phyloP scores from a whole-genome alignment of 1,140 invertebrate genomes.

The Pseudomyrmex gracilis region DNA sequence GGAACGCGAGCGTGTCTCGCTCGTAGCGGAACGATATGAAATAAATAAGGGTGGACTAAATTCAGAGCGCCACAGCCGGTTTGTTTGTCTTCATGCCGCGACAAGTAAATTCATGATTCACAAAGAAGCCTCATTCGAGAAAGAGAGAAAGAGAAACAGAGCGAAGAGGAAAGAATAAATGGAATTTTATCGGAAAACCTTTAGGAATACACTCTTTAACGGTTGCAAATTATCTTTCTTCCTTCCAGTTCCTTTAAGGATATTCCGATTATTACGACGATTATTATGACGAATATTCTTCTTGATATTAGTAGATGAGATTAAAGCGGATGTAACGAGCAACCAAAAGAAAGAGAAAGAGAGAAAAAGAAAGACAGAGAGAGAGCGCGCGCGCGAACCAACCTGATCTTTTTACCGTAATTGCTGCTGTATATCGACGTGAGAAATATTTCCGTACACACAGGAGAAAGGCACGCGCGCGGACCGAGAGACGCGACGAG shows the following conservation, averaged over 20 bases:
- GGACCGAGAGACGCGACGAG: neutral
- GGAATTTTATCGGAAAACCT: conserved; percentile 37
- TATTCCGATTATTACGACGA: conserved; percentile 28
- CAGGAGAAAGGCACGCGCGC: too few relatives aligned
- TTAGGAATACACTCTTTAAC: neutral
- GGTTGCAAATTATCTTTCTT: conserved; percentile 39
- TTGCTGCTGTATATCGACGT: neutral
- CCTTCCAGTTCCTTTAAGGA: neutral
- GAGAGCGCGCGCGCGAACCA: too few relatives aligned
- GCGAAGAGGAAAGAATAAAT: neutral
- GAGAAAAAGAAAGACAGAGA: too few relatives aligned
- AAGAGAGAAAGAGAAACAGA: neutral
- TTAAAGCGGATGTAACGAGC: conserved; percentile 32
- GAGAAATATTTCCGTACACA: conserved; percentile 38
- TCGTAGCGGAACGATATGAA: neutral
- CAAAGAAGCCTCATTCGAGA: neutral
- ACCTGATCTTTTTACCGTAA: neutral
- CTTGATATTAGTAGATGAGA: conserved; percentile 21
- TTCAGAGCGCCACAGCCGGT: neutral
- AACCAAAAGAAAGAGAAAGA: neutral
- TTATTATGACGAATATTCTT: conserved; percentile 7
- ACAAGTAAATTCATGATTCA: conserved; percentile 23
- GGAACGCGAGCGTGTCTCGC: neutral
- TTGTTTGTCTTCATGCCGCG: conserved; percentile 1
- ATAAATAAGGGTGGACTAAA: conserved; percentile 47